Evolutionary conservation across 2,113 vertebrate species (phyloP).

Genomic region (Polyodon spathula): DNA sequence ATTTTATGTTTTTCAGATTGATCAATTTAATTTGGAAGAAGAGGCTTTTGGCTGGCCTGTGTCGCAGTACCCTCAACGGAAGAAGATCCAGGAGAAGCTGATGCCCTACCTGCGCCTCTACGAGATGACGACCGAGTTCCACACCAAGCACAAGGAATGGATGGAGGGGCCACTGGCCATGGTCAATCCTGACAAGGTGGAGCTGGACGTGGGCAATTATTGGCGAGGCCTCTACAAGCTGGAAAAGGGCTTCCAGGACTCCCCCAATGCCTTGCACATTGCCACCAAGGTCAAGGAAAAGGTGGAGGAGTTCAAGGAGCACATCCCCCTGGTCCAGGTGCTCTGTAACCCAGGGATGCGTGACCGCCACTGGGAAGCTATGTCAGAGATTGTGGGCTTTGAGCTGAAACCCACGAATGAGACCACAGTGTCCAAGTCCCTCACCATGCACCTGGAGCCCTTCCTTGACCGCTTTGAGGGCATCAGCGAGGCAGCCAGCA

Average conservation of each 20-base stretch:
- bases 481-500: constrained; percentile 72
- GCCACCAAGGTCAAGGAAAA: constrained; percentile 51
- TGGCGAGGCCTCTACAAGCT: constrained; percentile 68
- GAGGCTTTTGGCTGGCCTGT: constrained; percentile 68
- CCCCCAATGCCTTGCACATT: constrained; percentile 59
- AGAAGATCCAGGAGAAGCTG: constrained; percentile 62
- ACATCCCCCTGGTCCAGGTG: constrained; percentile 70
- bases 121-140: constrained; percentile 62
- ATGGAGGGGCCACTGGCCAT: constrained; percentile 60
- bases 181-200: constrained; percentile 70
- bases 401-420: constrained; percentile 53
- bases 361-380: constrained; percentile 68
- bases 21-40: constrained; percentile 73
- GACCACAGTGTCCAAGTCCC: constrained; percentile 51
- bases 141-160: constrained; percentile 53
- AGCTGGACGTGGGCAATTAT: constrained; percentile 61
- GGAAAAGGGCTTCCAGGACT: constrained; percentile 60
- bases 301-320: constrained; percentile 67
- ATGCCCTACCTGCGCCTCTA: constrained; percentile 69
- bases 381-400: constrained; percentile 57
- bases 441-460: constrained; percentile 62
- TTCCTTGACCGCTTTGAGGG: constrained; percentile 57
- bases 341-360: constrained; percentile 75
- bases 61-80: constrained; percentile 69
- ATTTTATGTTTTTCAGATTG: constrained; percentile 52